Conservation (phyloP, 2,888 invertebrate species). For the Spicauda simplicius region DNA sequence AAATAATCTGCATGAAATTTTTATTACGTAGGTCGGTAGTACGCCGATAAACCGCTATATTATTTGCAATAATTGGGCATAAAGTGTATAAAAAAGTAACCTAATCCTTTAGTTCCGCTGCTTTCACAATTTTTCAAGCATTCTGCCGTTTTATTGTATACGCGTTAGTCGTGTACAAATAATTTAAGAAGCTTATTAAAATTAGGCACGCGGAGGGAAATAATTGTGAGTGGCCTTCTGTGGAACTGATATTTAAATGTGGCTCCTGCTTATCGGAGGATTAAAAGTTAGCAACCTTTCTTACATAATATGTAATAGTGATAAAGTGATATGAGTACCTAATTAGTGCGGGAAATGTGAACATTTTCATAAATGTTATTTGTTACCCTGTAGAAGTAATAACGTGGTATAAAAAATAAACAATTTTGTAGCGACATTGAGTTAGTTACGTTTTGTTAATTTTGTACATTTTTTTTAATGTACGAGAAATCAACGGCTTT, state of each 20-base stretch:
- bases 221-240: slow-evolving; percentile 4
- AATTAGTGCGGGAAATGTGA: no score
- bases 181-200: slow-evolving; percentile 19
- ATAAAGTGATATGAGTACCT: background rate
- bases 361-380: no score
- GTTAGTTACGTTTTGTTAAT: no score
- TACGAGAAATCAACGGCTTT: no score
- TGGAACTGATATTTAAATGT: slow-evolving; percentile 1
- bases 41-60: slow-evolving; percentile 4
- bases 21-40: background rate
- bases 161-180: slow-evolving; percentile 12
- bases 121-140: slow-evolving; percentile 27
- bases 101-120: slow-evolving; percentile 23
- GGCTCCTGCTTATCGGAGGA: background rate
- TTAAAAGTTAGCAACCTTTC: background rate
- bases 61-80: slow-evolving; percentile 18
- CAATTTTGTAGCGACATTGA: no score
- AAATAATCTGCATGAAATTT: background rate
- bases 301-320: background rate
- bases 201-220: slow-evolving; percentile 6
- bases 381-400: no score
- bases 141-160: slow-evolving; percentile 6
- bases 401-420: no score
- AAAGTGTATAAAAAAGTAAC: slow-evolving; percentile 20
- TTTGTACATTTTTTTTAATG: no score